A percentile compares a stretch with the other conserved stretches of the same genome.
phyloP scores from a whole-genome alignment of 2,888 invertebrate species.

The Drosophila seclusa region DNA sequence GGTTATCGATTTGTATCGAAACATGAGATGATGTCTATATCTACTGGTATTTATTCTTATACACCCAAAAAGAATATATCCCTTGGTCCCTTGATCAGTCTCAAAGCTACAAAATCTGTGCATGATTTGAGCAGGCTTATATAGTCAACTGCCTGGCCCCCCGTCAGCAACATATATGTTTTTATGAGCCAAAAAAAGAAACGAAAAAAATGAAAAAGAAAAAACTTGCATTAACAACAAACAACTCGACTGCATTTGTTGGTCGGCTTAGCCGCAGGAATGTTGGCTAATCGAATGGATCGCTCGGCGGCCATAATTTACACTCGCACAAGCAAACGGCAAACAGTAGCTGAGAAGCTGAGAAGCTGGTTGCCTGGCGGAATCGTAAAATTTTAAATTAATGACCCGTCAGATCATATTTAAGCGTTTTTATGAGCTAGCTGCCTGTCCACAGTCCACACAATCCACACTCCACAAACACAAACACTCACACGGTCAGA shows the following conservation, averaged over 20 bases:
- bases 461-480: background rate
- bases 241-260: slow-evolving; percentile 21
- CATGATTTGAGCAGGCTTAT: slow-evolving; percentile 25
- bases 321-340: slow-evolving; percentile 74
- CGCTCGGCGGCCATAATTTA: slow-evolving; percentile 79
- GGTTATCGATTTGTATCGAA: background rate
- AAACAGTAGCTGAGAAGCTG: background rate
- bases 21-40: background rate
- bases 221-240: slow-evolving; percentile 38
- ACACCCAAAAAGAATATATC: background rate
- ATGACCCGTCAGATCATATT: slow-evolving; percentile 84
- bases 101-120: background rate
- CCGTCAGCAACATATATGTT: slow-evolving; percentile 40
- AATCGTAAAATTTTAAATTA: slow-evolving; percentile 83
- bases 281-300: slow-evolving; percentile 61
- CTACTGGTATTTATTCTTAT: background rate
- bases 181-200: slow-evolving; percentile 53
- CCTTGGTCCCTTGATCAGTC: background rate
- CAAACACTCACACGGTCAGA: background rate
- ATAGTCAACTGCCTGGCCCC: slow-evolving; percentile 58
- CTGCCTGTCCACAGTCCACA: slow-evolving; percentile 27
- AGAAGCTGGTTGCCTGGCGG: slow-evolving; percentile 71
- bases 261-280: slow-evolving; percentile 51
- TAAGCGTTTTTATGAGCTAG: slow-evolving; percentile 80
- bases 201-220: background rate